Base-by-base conservation (phyloP, 2,113 vertebrate species). In the Chaetodon auriga region DNA sequence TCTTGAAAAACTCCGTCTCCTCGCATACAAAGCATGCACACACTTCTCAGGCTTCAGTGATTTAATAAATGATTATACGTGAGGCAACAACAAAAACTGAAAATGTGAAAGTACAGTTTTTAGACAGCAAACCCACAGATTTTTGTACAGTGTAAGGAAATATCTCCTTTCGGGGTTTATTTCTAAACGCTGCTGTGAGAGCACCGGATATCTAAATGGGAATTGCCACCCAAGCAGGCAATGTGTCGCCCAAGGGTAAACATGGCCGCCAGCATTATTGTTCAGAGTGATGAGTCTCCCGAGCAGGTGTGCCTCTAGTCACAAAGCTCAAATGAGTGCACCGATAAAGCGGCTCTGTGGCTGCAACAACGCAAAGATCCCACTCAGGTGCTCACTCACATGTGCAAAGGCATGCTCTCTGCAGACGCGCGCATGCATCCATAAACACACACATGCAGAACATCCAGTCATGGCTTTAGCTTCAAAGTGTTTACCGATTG, bases 261-360 rank as follows among this genome's bases (percentile, higher is more conserved):
- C 58, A 81, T 60, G 68, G 62, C 85, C 62, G 41, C 54, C 77
- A 38, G 83, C 68, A 60, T 80, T 78, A 78, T 75, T 86, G 77
- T 61, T 68, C 30, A 13, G 36, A 51, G 78, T 57, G 68, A 74
- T 49, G 77, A 83, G 63, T 68, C 81, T 80, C 75, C 78, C 23
- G 72, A 86, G 90, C 82, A 92, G 89, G 85, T 86, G 84, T 43
- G 68, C 70, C 69, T 82, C 78, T 8, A 49, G 57, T 68, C 81
- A 48, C 87, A 82, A 55, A 83, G 78, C 87, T 86, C 83, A 79
- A 35, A 86, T 57, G 76, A 86, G 60, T 68, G 46, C 41, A 55
- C 63, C 77, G 70, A 75, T 73, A 74, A 84, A 80, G 73, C 68
- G 30, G 77, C 68, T 83, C 54, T 45, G 53, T 21, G 82, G 38